Base-by-base conservation (phyloP, 2,113 vertebrate genomes). In the Pantherophis guttatus region DNA sequence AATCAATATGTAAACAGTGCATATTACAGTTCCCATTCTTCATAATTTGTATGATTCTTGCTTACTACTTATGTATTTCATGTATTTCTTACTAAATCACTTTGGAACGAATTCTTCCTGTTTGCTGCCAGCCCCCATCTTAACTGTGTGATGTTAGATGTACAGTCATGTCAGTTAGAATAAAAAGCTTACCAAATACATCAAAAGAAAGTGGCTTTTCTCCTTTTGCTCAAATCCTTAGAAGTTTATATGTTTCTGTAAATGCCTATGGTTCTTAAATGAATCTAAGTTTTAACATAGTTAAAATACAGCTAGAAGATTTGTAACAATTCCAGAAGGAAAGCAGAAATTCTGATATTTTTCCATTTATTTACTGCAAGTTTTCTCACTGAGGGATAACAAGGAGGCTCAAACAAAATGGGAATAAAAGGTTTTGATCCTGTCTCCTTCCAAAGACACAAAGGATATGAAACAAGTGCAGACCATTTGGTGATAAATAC, bases 401-500 rank as follows among this genome's bases (percentile, higher is more conserved):
- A 87, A 90, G 19, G 24, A 44, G 23, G 93, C 86, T 94, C 4
- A 1, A 44, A 0, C 0, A 89, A 59, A 89, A 0, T 21, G 54
- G n/a, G n/a, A 33, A 3, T 94, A 3, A 44, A 0, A 1, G 57
- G 39, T 81, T 87, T 58, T 5, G 91, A 1, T 75, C 29, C 44
- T 86, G 90, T 94, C 96, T 95, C 10, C 91, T 0, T 26, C 92
- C 94, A 93, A 1, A 88, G 85, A 93, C 93, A 91, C 1, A 0
- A 93, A 59, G 89, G 23, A 55, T 2, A 0, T n/a, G 15, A 0
- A 9, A 88, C 10, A 17, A 93, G 12, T 0, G 65, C 5, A 58
- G 21, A 55, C 91, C 0, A 85, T 53, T n/a, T 55, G 57, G 94
- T 6, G 52, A 87, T 5, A 0, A 62, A 1, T 2, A 0, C 59